phyloP scores from a whole-genome alignment of 2,797 vertebrate species.

The Periophthalmus magnuspinnatus region DNA sequence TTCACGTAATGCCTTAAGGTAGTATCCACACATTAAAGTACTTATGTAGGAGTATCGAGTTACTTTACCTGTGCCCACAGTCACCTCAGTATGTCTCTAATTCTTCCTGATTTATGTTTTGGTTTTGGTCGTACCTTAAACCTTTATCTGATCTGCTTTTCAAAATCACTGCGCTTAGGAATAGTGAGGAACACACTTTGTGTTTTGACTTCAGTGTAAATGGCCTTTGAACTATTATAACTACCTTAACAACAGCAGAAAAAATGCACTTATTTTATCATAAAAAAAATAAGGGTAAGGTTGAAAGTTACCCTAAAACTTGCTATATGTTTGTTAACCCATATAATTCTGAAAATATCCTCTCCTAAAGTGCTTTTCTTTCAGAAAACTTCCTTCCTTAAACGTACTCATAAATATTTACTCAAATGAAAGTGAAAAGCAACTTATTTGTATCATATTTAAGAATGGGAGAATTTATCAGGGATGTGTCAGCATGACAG shows the following conservation, averaged over 20 bases:
- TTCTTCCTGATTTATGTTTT: conserved; percentile 10
- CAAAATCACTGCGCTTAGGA: not conserved
- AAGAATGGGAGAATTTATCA: too few relatives aligned
- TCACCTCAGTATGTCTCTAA: conserved; percentile 9
- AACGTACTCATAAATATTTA: too few relatives aligned
- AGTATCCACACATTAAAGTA: not conserved
- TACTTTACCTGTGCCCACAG: not conserved
- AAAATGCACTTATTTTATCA: not conserved
- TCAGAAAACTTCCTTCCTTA: too few relatives aligned
- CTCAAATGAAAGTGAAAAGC: too few relatives aligned
- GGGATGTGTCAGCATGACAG: too few relatives aligned
- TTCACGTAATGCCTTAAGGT: too few relatives aligned
- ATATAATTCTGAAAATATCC: too few relatives aligned
- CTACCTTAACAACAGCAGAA: not conserved
- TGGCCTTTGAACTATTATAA: not conserved
- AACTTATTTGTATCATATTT: too few relatives aligned
- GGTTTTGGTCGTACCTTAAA: conserved; percentile 17
- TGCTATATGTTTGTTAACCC: too few relatives aligned
- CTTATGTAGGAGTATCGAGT: not conserved
- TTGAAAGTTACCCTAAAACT: too few relatives aligned
- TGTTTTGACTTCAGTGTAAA: conserved; percentile 9
- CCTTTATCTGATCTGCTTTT: conserved; percentile 17
- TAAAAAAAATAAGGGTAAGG: not conserved
- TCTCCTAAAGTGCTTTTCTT: too few relatives aligned
- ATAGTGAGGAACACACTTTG: not conserved